These are phyloP conservation scores for Sebastes fasciatus DNA, from an alignment of 2,113 vertebrate species.

Conservation along the genomic window DNA sequence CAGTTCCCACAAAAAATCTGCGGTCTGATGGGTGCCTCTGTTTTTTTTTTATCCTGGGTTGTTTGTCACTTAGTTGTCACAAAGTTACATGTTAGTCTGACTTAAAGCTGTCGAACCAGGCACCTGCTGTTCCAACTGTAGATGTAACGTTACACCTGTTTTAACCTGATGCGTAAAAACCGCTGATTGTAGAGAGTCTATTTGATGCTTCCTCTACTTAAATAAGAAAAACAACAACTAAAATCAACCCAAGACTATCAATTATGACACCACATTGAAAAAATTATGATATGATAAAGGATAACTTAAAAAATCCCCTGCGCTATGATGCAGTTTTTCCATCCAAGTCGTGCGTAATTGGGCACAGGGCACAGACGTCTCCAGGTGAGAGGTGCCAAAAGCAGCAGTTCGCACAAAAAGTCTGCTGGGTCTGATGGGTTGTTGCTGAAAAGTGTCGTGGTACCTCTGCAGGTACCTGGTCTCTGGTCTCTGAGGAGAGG, in stretches of 20 bases:
- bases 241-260: neutral
- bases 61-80: too few relatives aligned
- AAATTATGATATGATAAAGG: neutral
- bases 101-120: neutral
- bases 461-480: conserved; percentile 30
- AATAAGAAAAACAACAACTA: neutral
- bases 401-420: conserved; percentile 30
- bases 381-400: conserved; percentile 11
- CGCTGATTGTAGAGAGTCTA: too few relatives aligned
- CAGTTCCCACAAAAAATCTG: conserved; percentile 33
- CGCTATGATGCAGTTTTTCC: neutral
- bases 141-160: conserved; percentile 35
- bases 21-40: neutral
- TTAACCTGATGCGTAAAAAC: conserved; percentile 37
- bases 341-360: conserved; percentile 55
- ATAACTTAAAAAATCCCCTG: neutral
- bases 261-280: neutral
- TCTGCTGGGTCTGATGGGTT: neutral
- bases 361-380: conserved; percentile 40
- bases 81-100: neutral
- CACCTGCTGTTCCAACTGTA: neutral
- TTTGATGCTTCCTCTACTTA: neutral
- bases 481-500: conserved; percentile 49
- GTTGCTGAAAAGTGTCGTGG: neutral
- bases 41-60: too few relatives aligned